Base-by-base conservation (phyloP, 2,888 invertebrate species). In the Saturnia japonica region DNA sequence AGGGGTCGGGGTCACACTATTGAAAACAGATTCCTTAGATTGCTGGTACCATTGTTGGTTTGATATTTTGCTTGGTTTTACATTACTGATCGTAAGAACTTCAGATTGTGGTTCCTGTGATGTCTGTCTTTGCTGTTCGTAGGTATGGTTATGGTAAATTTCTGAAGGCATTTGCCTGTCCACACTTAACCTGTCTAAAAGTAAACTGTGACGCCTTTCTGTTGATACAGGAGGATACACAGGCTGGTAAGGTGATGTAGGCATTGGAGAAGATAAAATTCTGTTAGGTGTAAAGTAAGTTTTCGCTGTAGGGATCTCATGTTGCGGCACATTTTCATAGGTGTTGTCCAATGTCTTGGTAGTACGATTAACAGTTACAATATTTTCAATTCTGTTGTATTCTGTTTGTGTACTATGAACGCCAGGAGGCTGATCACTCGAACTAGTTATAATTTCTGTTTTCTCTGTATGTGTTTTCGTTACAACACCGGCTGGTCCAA, bases 11-110 rank as follows among this genome's bases (percentile, higher is more conserved):
- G 81, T 74, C 12, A 85, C 80, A 72, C 89, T 89, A 74, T 90
- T 90, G 69, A 87, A 88, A 70, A 85, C 77, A 73, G 89, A 89
- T 70, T 90, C 89, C 73, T 82, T 88, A 57, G 81, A 85, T 71
- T 91, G 90, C 77, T 93, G 91, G 72, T 90, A 94, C 94, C 94
- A 94, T 74, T 93, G 91, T 71, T 91, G 90, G 72, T 93, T 93
- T 12, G 88, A 90, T 42, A 94, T 91, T 16, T 84, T 83, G 76
- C 94, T 94, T 3, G 94, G 94, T 73, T 94, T 94, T 0, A 94
- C 90, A 74, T 94, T 94, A 72, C 91, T 92, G 1, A 91, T 89
- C 34, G 84, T 89, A 1, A 94, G 77, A 54, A 94, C 88, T 80
- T 94, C 94, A 8, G 93, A 89, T 74, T 91, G 89, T 19, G 94